Evolutionary conservation across 2,888 invertebrate species (phyloP), one percentile per base, ranked within the genome.

Genomic region (Lobophora halterata): DNA sequence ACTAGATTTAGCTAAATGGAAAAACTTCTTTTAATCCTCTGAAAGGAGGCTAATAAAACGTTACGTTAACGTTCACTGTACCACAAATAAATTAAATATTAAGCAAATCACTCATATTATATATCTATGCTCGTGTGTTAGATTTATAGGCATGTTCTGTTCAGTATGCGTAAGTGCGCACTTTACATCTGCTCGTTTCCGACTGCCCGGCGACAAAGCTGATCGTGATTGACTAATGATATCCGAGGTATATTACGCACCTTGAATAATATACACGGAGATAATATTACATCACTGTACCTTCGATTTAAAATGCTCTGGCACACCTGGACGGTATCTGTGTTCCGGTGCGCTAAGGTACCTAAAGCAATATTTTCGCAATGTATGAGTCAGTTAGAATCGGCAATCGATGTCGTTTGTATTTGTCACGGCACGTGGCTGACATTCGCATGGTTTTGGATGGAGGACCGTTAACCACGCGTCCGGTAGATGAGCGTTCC

Each of bases 401-500:
- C 40, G 43, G 42, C 48, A 46, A 35, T 41, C 19, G 36, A 49
- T 52, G 38, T 49, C 36, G 45, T 47, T 51, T 49, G 47, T 53
- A 46, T 37, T 37, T 21, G 38, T 36, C 49, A 41, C 34, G 43
- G 45, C 28, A 44, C 46, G 32, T 36, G 41, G 39, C 27, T 61
- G 60, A 65, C 60, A 64, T 63, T 65, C 50, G 65, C 63, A 43
- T 51, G 38, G 45, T 61, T 73, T 77, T 76, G 73, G 77, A 49
- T 61, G 56, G 52, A 25, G 65, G 55, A 49, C 80, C 81, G 82
- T 81, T 82, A 83, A 50, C 32, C 46, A 43, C 49, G 57, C 68
- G 56, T 77, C 79, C 78, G 78, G 74, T 72, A 65, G 83, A 83
- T 83, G 65, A 81, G 71, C 75, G 40, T 38, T 61, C 71, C 76